phyloP scores from a whole-genome alignment of 1,140 invertebrate species.

The Ectropis grisescens region DNA sequence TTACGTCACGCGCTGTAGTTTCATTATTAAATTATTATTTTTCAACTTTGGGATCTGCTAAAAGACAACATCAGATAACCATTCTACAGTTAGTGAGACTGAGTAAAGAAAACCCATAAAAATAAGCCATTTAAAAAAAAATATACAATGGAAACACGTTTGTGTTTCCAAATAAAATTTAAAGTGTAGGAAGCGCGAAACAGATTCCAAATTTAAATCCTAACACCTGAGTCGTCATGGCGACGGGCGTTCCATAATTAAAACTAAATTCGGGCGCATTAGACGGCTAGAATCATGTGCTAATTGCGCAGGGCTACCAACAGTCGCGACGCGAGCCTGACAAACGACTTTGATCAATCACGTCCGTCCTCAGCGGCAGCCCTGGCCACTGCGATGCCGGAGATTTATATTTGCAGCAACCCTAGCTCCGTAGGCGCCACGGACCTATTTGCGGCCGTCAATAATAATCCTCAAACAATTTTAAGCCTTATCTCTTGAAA shows the following conservation, averaged over 20 bases:
- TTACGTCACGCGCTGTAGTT: too few species aligned
- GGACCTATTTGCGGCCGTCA: conserved; percentile 16
- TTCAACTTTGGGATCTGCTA: too few species aligned
- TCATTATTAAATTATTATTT: too few species aligned
- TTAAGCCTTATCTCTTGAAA: conserved; percentile 12
- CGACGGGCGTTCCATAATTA: conserved; percentile 26
- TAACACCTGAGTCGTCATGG: too few species aligned
- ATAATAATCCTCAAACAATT: conserved; percentile 14
- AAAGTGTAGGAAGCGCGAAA: too few species aligned
- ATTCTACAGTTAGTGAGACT: too few species aligned
- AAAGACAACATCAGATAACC: too few species aligned
- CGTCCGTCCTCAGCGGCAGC: conserved; percentile 27
- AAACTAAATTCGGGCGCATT: conserved; percentile 48
- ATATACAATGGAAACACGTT: too few species aligned
- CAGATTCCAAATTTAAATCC: too few species aligned
- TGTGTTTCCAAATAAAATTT: too few species aligned
- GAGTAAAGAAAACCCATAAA: too few species aligned
- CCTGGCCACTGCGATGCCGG: conserved; percentile 33
- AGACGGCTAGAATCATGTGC: conserved; percentile 50
- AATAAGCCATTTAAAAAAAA: too few species aligned
- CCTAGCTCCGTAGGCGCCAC: conserved; percentile 27
- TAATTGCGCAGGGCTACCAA: conserved; percentile 46
- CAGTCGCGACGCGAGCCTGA: conserved; percentile 47
- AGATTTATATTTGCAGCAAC: conserved; percentile 42
- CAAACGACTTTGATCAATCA: conserved; percentile 64